phyloP scores from a whole-genome alignment of 2,888 invertebrate species.

The Orthosia cruda region DNA sequence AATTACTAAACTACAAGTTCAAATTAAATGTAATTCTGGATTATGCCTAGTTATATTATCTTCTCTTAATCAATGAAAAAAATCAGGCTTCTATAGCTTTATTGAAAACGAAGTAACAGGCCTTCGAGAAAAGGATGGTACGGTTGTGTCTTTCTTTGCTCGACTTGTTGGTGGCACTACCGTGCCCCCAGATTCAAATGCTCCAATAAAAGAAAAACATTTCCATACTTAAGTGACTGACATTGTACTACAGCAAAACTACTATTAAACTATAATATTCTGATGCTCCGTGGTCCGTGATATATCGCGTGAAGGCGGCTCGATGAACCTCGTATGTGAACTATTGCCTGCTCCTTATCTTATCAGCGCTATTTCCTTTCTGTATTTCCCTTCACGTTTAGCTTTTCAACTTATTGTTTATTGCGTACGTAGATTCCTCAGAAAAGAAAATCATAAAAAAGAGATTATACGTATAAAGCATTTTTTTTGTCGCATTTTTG shows the following conservation, averaged over 20 bases:
- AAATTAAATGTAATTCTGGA: too few species aligned
- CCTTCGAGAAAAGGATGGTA: too few species aligned
- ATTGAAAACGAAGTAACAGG: too few species aligned
- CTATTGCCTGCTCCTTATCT: slow-evolving; percentile 52
- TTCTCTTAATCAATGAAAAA: too few species aligned
- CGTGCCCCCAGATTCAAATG: too few species aligned
- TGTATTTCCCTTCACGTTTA: slow-evolving; percentile 40
- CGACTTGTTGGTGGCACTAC: too few species aligned
- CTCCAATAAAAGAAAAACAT: slow-evolving; percentile 1
- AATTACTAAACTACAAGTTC: too few species aligned
- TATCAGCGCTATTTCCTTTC: slow-evolving; percentile 55
- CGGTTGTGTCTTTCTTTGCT: too few species aligned
- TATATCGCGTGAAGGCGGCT: slow-evolving; percentile 33
- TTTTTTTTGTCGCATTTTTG: background rate
- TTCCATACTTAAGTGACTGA: background rate
- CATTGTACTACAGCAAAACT: slow-evolving; percentile 2
- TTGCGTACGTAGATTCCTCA: slow-evolving; percentile 7
- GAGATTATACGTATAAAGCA: background rate
- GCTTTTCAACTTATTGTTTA: slow-evolving; percentile 49
- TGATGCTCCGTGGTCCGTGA: slow-evolving; percentile 21
- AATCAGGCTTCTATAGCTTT: too few species aligned
- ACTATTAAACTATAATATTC: slow-evolving; percentile 46
- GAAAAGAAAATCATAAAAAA: slow-evolving; percentile 2
- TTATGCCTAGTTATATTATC: too few species aligned
- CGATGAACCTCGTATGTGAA: slow-evolving; percentile 45